A percentile compares a stretch with the other conserved stretches of the same genome.
phyloP scores from a whole-genome alignment of 2,113 vertebrate genomes.

The Mus pahari region DNA sequence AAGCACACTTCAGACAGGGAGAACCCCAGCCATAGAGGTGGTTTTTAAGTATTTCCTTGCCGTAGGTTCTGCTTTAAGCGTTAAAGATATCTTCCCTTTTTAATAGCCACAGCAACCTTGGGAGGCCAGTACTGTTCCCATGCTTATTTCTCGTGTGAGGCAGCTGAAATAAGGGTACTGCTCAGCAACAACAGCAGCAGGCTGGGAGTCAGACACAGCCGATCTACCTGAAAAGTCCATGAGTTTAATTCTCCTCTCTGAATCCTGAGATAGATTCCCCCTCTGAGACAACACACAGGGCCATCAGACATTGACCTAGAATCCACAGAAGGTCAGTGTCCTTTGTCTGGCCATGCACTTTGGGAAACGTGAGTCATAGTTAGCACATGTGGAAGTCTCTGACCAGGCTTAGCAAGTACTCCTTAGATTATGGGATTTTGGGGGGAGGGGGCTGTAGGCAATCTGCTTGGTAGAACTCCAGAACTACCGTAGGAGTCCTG shows the following conservation, averaged over 20 bases:
- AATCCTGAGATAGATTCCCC: not conserved
- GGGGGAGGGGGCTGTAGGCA: not conserved
- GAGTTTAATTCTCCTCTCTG: not conserved
- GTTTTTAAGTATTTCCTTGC: not conserved
- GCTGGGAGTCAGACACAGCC: not conserved
- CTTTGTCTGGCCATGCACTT: not conserved
- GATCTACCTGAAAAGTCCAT: not conserved
- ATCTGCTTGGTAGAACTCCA: not conserved
- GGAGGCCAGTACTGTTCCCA: not conserved
- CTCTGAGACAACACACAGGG: not conserved
- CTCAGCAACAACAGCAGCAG: not conserved
- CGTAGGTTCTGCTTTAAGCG: not conserved
- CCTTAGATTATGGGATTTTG: not conserved
- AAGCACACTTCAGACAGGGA: not conserved
- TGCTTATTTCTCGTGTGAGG: not conserved
- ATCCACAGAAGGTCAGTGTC: fast-evolving
- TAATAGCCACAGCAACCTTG: not conserved
- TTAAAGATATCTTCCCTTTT: not conserved
- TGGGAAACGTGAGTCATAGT: not conserved
- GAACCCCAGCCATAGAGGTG: not conserved
- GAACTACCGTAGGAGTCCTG: not conserved
- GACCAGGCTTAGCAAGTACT: not conserved
- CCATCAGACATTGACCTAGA: not conserved
- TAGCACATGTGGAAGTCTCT: not conserved
- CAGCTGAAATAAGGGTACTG: not conserved